Percentiles rank a stretch among this genome's conserved stretches.
phyloP scores from a whole-genome alignment of 2,113 vertebrate species.

The Nothobranchius furzeri region DNA sequence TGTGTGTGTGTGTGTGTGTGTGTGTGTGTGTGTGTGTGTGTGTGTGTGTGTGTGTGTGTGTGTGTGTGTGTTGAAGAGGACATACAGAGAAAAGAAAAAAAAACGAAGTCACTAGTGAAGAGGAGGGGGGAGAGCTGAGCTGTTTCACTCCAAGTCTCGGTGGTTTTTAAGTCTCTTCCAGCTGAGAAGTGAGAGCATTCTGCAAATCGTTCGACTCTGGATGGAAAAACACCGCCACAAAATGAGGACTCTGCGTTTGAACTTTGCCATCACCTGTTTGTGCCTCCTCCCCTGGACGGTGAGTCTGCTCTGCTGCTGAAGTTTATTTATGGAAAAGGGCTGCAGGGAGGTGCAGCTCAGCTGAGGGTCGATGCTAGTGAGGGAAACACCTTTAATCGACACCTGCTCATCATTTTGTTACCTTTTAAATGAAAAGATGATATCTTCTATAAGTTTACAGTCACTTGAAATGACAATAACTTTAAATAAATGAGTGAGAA shows the following conservation, averaged over 20 bases:
- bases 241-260: constrained; percentile 59
- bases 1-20: not conserved
- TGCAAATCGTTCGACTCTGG: constrained; percentile 22
- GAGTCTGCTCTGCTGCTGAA: constrained; percentile 46
- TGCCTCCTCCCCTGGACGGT: constrained; percentile 67
- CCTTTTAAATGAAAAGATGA: too few species aligned
- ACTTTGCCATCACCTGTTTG: constrained; percentile 72
- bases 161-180: constrained; percentile 40
- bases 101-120: not conserved
- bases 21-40: constrained; percentile 3
- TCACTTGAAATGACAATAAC: too few species aligned
- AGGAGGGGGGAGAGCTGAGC: constrained; percentile 17
- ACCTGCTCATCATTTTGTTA: constrained; percentile 2
- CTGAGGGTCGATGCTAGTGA: not conserved
- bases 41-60: not conserved
- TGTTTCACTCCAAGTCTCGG: constrained; percentile 35
- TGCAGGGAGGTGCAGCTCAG: not conserved
- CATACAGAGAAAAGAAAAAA: not conserved
- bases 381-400: not conserved
- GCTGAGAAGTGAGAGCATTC: constrained; percentile 31
- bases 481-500: too few species aligned
- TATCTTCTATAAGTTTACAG: too few species aligned
- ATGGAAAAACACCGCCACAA: constrained; percentile 39
- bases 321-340: not conserved
- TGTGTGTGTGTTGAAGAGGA: not conserved